Evolutionary conservation across 2,113 vertebrate species (phyloP).

Genomic region (Anarhynchus alexandrinus): DNA sequence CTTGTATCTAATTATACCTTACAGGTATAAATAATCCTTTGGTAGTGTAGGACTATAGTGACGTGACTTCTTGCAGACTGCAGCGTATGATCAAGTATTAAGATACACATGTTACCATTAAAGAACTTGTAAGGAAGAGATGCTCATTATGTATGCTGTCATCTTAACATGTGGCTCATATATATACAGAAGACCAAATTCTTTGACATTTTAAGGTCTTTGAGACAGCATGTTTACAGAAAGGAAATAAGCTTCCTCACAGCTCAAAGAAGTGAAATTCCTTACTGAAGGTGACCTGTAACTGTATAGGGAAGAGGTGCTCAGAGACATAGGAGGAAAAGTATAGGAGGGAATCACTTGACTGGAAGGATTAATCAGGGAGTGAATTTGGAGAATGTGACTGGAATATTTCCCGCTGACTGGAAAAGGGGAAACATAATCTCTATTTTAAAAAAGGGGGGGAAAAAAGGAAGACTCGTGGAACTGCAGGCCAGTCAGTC

Average conservation of each 20-base stretch:
- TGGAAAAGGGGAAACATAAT: not conserved
- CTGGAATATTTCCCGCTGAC: not conserved
- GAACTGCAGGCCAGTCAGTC: not conserved
- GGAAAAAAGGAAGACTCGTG: not conserved
- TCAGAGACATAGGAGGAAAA: not conserved
- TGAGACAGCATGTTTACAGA: not conserved
- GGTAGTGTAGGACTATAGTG: not conserved
- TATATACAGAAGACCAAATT: not conserved
- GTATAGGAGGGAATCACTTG: not conserved
- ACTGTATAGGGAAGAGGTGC: not conserved
- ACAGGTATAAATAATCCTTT: not conserved
- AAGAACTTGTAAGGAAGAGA: not conserved
- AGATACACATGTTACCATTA: fast-evolving
- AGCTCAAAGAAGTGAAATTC: not conserved
- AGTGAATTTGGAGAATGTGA: not conserved
- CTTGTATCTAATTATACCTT: not conserved
- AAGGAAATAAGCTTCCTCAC: not conserved
- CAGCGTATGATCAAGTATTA: not conserved
- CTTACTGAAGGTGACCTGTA: not conserved
- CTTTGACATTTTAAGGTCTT: not conserved
- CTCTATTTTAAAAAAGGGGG: not conserved
- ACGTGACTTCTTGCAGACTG: not conserved
- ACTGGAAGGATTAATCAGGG: not conserved
- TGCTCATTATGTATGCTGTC: not conserved
- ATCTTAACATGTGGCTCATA: not conserved